Evolutionary conservation across 2,113 vertebrate species (phyloP), one percentile per base, ranked within the genome.

Genomic region (Oreochromis tanganicae): DNA sequence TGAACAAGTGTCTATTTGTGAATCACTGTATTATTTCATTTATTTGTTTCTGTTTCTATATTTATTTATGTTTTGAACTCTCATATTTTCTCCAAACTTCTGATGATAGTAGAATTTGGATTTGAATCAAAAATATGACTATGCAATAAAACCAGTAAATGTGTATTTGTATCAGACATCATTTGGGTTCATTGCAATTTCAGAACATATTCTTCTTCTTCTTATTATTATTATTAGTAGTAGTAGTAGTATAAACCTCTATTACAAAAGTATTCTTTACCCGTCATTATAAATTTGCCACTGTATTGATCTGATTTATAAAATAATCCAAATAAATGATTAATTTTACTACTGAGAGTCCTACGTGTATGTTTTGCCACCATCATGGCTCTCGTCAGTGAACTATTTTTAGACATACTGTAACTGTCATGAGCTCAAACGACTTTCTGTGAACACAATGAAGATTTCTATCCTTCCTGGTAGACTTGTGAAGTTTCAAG

Each of bases 221-320:
- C 0, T 0, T 10, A 1, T 32, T 68, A 1, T 3, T 56, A 56
- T 1, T 36, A 36, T 2, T 36, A 9, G 9, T 36, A 8, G 3
- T 27, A 29, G 0, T 59, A 63, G 0, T 34, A 34, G 1, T 61
- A 38, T 6, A 27, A 24, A 17, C 12, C n/a, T 43, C 38, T 46
- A 16, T 27, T 73, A 46, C 36, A 71, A 43, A 71, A 6, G 7
- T 24, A 43, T 71, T 71, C 0, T 29, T 11, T 48, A 29, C 4
- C 41, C 16, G 9, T 48, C 14, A 48, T 71, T 71, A 43, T 27
- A 7, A 48, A 75, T 75, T 6, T 1, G 14, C 24, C 24, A 17
- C 24, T 29, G 24, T 29, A 48, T 2, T 0, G 43, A 75, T 48
- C 27, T 19, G 24, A 48, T 48, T 48, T 11, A 29, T 19, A 75